Evolutionary conservation across 2,888 invertebrate genomes (phyloP), one percentile per base, ranked within the genome.

Genomic region (Pardosa pseudoannulata): DNA sequence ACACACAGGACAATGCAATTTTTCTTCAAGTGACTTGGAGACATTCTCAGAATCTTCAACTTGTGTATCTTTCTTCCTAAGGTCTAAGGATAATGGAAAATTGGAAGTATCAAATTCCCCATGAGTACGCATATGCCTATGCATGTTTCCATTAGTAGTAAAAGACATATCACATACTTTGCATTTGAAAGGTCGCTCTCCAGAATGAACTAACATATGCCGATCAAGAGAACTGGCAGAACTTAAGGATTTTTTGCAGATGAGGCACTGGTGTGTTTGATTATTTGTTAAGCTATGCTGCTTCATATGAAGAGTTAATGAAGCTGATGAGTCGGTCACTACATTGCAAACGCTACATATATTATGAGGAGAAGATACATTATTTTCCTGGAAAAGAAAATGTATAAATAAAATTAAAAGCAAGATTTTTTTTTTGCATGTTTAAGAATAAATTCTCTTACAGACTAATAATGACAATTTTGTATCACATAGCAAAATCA

Each of bases 61-160:
- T 9, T 65, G 27, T 32, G 29, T 39, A 28, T 79, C 56, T 62
- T 65, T 81, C 23, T 78, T 88, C 13, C 71, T 28, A 1, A 76
- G 68, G 41, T 86, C 86, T 16, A 85, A 23, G 9, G 80, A 65
- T 46, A 82, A 72, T 19, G 65, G 36, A 32, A 46, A 68, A 41
- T 87, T 75, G 7, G 73, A 19, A 2, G 74, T 46, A 36, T 89
- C 88, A n/a, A 81, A 78, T 27, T 88, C 88, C 87, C 93, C 93
- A 91, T 95, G 95, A 1, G 95, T 95, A 86, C 95, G 93, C 93
- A 95, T 94, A 91, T 96, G 96, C 50, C 96, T 93, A 91, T 96
- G 96, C 96, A 96, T 96, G 91, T 96, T 96, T 31, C 96, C 96
- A 91, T 96, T 96, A 16, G 96, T 96, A 41, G 96, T 96, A 92